Base-by-base conservation (phyloP, 2,888 invertebrate species). In the Congeria kusceri region DNA sequence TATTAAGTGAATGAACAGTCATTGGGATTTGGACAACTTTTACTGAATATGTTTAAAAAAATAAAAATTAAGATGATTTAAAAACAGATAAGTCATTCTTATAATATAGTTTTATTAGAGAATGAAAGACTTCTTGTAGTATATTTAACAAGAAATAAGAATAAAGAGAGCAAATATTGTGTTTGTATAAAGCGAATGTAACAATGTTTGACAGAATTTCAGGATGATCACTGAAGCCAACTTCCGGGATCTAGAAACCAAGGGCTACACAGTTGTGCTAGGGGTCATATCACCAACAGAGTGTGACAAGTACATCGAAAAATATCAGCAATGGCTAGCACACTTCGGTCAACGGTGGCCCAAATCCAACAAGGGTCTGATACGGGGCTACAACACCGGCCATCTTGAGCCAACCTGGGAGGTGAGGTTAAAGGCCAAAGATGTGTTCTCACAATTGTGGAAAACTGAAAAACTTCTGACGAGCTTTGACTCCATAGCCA, bases 381-480 rank as follows among this genome's bases (percentile, higher is more conserved):
- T 89, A 23, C 83, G 86, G 46, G 63, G 74, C 0, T 88, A 87
- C 72, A 83, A 80, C 23, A 74, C 82, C 18, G 85, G 86, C 7
- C 84, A 88, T 75, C 71, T 83, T n/a, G 79, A 83, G 3, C 39
- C 85, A 0, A 74, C 87, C 1, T 90, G 90, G 90, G 32, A 56
- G 13, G 78, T 81, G 25, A 66, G 90, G 0, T 75, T 88, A 9
- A 65, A 78, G 44, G 77, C 69, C 15, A 88, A 87, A 49, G 64
- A 69, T 0, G 85, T 90, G 7, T 90, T 89, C 69, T 57, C 77
- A 1, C 61, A 80, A 9, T 5, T 90, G 1, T 90, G 88, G 89
- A 79, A 82, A 15, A 90, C 90, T 7, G 84, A 87, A 0, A 90
- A 90, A 62, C 78, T 90, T n/a, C 58, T 86, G 39, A 81, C 86